A percentile compares a stretch with the other conserved stretches of the same genome.
Evolutionary conservation across 2,113 vertebrate species (phyloP).

Genomic region (Willisornis vidua): DNA sequence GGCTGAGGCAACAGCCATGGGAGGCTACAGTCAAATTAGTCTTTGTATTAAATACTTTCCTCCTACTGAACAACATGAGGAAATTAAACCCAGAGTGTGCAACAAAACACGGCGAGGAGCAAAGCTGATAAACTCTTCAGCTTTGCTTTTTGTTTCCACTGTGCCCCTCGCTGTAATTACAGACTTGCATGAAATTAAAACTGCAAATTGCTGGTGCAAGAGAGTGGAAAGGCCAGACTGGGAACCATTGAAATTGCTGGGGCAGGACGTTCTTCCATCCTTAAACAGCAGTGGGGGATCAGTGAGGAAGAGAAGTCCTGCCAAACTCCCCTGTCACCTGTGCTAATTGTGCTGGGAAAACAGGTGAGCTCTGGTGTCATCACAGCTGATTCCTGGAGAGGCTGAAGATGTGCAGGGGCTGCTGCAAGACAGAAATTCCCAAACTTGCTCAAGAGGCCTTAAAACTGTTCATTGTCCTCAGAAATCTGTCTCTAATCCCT

Average conservation of each 20-base stretch:
- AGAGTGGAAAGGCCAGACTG: not conserved
- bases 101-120: not conserved
- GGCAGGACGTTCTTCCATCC: not conserved
- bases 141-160: not conserved
- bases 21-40: not conserved
- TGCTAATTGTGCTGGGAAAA: not conserved
- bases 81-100: not conserved
- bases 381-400: rapidly evolving
- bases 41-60: not conserved
- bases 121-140: not conserved
- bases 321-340: not conserved
- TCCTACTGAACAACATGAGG: not conserved
- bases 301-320: not conserved
- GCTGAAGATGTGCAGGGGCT: not conserved
- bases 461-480: rapidly evolving
- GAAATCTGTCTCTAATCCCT: not conserved
- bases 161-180: not conserved
- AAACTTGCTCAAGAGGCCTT: not conserved
- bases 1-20: not conserved
- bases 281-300: not conserved
- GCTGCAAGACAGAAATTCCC: not conserved
- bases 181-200: not conserved
- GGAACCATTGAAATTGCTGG: not conserved
- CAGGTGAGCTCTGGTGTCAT: rapidly evolving
- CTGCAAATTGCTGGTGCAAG: not conserved